Evolutionary conservation across 2,888 invertebrate species (phyloP), one percentile per base, ranked within the genome.

Genomic region (Adelphocoris suturalis): DNA sequence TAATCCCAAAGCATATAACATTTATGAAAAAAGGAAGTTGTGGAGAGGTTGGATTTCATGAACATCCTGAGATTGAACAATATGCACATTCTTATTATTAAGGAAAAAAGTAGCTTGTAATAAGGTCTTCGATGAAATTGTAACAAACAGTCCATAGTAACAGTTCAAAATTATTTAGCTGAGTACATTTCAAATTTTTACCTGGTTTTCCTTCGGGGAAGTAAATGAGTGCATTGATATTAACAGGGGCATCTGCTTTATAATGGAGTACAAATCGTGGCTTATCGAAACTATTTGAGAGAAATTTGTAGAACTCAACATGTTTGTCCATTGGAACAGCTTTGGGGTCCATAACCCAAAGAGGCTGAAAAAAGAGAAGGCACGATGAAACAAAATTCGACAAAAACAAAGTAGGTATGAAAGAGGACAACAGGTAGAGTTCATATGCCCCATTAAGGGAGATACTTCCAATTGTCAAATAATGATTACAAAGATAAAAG

Each of bases 321-420:
- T 99, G 99, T 94, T 98, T 97, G 90, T 98, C 97, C 47, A 95
- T 94, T 0, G 96, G 96, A 0, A 99, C 96, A 92, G 96, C 96
- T 94, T 98, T 98, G 0, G 98, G 96, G 91, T 99, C 98, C 95
- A 97, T 95, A 92, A 98, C 95, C 99, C 99, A 99, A 27, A 99
- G 93, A 0, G 99, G 98, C 95, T 98, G 94, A 48, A 75, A 86
- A 93, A 86, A 13, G 37, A 47, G 37, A 19, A n/a, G 28, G 16
- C 61, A 47, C 0, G 48, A 48, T 46, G 47, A 78, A 37, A 52
- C 2, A 7, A 16, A 52, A 52, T 52, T 14, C 52, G n/a, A n/a
- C n/a, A n/a, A n/a, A n/a, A n/a, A 52, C 12, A 7, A 37, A 52
- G 1, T 52, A 52, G 3, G 52, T 52, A 11, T 16, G 37, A 7